Base-by-base conservation (phyloP, 2,888 invertebrate genomes). In the Campoplex capitator region DNA sequence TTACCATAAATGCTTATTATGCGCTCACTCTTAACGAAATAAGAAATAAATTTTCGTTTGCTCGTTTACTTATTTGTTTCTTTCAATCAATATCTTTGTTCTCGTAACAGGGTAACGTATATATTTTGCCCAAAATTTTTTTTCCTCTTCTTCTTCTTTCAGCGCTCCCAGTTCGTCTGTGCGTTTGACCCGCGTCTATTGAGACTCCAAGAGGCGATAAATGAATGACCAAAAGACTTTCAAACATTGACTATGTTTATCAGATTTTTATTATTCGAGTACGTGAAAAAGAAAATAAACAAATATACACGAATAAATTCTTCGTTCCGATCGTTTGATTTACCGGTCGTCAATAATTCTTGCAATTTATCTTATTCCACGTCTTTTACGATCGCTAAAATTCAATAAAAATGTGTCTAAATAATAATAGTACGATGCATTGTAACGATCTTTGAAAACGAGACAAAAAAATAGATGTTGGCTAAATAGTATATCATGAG, bases 1-100 rank as follows among this genome's bases (percentile, higher is more conserved):
- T 73, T 38, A 75, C 45, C 58, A 32, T 38, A 76, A 83, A 83
- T 83, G 58, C 80, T 79, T 68, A 32, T 51, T 67, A 51, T 67
- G 38, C 48, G 51, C 65, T 65, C 65, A 51, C 51, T 67, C 45
- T 38, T 65, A 16, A 65, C 35, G 8, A 51, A 67, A n/a, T 23
- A 23, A 67, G 9, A 35, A 32, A 32, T 4, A 76, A 65, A 70
- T 28, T 51, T 4, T 6, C 3, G 38, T 38, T 38, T 38, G 38
- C 38, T 38, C 6, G 38, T 48, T 18, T 70, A 9, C 42, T 9
- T 68, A 0, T 48, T 23, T 23, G 8, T 28, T 16, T 58, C 28
- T 58, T 11, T 58, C 28, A 28, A 58, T 13, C 28, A 23, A 68
- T 3, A 51, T 28, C 71, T 71, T 71, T 71, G 70, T 67, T n/a